Percentiles rank a stretch among this genome's conserved stretches.
These are phyloP conservation scores for Bombus superbus DNA, from an alignment of 1,140 invertebrate species.

Conservation along the genomic window DNA sequence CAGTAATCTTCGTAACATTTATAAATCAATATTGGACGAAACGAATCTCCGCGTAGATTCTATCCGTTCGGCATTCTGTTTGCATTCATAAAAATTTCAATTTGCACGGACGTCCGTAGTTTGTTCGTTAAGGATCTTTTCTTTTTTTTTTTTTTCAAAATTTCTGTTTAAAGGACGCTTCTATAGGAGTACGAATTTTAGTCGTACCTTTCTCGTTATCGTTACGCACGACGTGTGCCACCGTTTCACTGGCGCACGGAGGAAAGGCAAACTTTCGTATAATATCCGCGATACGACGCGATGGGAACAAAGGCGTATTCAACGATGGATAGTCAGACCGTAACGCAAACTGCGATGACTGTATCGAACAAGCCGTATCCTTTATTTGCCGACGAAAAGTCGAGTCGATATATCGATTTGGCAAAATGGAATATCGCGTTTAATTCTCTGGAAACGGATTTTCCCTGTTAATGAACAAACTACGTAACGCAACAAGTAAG, in stretches of 20 bases:
- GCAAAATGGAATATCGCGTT: not conserved
- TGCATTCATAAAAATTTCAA: no score
- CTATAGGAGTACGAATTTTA: no score
- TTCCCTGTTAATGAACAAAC: no score
- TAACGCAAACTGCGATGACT: not conserved
- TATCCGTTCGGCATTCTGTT: no score
- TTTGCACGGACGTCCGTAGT: no score
- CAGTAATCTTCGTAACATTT: no score
- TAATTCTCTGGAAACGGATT: conserved; percentile 41
- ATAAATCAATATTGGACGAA: no score
- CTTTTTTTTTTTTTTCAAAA: no score
- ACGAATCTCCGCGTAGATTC: no score
- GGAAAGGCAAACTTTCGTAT: conserved; percentile 34
- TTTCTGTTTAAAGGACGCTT: no score
- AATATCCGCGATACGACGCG: not conserved
- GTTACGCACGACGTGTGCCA: not conserved
- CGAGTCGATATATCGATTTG: not conserved
- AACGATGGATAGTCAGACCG: not conserved
- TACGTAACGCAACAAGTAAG: no score
- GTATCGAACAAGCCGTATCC: conserved; percentile 43
- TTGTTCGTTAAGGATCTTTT: no score
- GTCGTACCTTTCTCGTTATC: not conserved
- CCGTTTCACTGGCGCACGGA: not conserved
- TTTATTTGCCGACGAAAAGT: conserved; percentile 25
- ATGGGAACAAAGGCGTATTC: conserved; percentile 41